A percentile compares a stretch with the other conserved stretches of the same genome.
Evolutionary conservation across 2,797 vertebrate genomes (phyloP).

Genomic region (Setipinna tenuifilis): DNA sequence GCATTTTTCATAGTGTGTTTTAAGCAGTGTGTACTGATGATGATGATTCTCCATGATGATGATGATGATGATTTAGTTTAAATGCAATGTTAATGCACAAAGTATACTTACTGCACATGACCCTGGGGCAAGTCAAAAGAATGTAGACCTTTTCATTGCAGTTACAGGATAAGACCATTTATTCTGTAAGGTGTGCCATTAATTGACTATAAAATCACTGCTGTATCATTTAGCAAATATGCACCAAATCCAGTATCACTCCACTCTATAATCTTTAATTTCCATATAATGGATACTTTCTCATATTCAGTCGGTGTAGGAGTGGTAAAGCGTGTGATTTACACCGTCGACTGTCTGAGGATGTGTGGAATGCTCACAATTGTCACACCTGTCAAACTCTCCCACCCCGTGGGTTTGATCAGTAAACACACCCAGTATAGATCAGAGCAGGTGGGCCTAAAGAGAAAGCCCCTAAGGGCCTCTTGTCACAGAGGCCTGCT

Average conservation of each 20-base stretch:
- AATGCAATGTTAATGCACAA: too few relatives aligned
- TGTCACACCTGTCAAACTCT: conserved; percentile 52
- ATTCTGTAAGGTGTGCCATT: too few relatives aligned
- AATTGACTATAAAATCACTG: too few relatives aligned
- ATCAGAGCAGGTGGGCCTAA: conserved; percentile 56
- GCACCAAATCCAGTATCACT: background rate
- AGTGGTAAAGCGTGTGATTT: background rate
- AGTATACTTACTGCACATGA: too few relatives aligned
- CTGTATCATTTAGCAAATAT: background rate
- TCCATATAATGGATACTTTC: background rate
- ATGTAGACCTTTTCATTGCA: too few relatives aligned
- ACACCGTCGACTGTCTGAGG: conserved; percentile 1
- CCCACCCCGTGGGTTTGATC: conserved; percentile 36
- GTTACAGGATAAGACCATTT: too few relatives aligned
- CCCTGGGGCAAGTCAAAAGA: too few relatives aligned
- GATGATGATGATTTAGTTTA: too few relatives aligned
- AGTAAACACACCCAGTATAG: conserved; percentile 62
- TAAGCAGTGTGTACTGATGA: too few relatives aligned
- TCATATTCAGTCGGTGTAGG: background rate
- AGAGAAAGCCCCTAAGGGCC: background rate
- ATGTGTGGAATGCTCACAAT: conserved; percentile 19
- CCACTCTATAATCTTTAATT: background rate
- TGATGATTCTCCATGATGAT: too few relatives aligned
- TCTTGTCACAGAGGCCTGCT: background rate
- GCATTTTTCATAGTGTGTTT: too few relatives aligned